Evolutionary conservation across 2,888 invertebrate genomes (phyloP), one percentile per base, ranked within the genome.

Genomic region (Papilio protenor): DNA sequence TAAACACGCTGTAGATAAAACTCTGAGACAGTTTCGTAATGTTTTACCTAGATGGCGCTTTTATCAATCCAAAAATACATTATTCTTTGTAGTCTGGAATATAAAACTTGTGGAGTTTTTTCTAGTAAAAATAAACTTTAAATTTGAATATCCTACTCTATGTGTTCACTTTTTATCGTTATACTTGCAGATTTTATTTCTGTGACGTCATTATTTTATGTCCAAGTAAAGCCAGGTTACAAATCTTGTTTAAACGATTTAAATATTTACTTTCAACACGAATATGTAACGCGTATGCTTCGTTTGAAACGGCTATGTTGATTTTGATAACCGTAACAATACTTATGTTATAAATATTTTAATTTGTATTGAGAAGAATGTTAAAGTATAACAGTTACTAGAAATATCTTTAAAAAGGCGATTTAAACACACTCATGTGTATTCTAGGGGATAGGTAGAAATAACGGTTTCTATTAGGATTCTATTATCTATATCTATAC

Each of bases 231-330:
- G 16, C 6, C 64, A 27, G 5, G 33, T 64, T 64, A 64, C 1
- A 33, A 64, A 18, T 33, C 27, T 27, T 18, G 64, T 64, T 16
- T 27, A 16, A 33, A 27, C 4, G 64, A 64, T 64, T 64, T 33
- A 33, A 64, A 64, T 27, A 16, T 64, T 33, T 33, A 64, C 33
- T 64, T 64, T 64, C 64, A 61, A 61, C 61, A 33, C 61, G 14
- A 61, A 61, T 61, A 27, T 61, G 61, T 16, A 14, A 61, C 61
- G 61, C 27, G 2, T 16, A 61, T 33, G 61, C 61, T 33, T 61
- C 27, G 61, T 61, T 61, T 61, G 61, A 27, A 16, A 61, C 33
- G 61, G 27, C 61, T 27, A 27, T 61, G 61, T 61, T 61, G 11
- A 11, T 23, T 23, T 61, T 61, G 61, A 61, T 27, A 61, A 61